Percentiles rank a stretch among this genome's conserved stretches.
These are phyloP conservation scores for Erannis defoliaria DNA, from an alignment of 2,888 invertebrate species.

Conservation along the genomic window DNA sequence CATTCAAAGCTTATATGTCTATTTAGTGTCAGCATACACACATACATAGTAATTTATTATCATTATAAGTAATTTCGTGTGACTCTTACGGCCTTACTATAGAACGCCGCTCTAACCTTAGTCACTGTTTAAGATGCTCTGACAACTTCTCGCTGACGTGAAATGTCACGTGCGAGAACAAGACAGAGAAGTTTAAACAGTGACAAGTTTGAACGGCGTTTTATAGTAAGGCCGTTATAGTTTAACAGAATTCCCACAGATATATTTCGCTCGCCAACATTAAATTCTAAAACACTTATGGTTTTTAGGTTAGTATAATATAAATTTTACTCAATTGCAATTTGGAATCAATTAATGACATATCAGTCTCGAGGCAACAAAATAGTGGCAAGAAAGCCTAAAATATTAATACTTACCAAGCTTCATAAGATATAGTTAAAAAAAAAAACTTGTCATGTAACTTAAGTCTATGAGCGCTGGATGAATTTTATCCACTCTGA, in stretches of 20 bases:
- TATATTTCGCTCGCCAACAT: conserved; percentile 1
- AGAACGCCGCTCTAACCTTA: no score
- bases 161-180: no score
- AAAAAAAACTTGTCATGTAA: conserved; percentile 35
- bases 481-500: neutral
- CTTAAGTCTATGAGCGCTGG: conserved; percentile 4
- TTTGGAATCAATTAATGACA: conserved; percentile 24
- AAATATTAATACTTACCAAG: conserved; percentile 31
- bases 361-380: conserved; percentile 44
- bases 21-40: conserved; percentile 1
- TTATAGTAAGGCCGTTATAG: no score
- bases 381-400: conserved; percentile 46
- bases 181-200: no score
- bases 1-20: neutral
- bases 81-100: no score
- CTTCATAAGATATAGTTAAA: conserved; percentile 32
- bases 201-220: no score
- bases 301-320: conserved; percentile 8
- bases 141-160: no score
- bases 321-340: conserved; percentile 15
- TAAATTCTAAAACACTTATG: conserved; percentile 1
- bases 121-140: no score
- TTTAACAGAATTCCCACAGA: neutral
- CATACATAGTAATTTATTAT: neutral
- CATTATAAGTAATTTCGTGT: neutral